Conservation (phyloP, 2,888 invertebrate species). For the Lithophane ornitopus region DNA sequence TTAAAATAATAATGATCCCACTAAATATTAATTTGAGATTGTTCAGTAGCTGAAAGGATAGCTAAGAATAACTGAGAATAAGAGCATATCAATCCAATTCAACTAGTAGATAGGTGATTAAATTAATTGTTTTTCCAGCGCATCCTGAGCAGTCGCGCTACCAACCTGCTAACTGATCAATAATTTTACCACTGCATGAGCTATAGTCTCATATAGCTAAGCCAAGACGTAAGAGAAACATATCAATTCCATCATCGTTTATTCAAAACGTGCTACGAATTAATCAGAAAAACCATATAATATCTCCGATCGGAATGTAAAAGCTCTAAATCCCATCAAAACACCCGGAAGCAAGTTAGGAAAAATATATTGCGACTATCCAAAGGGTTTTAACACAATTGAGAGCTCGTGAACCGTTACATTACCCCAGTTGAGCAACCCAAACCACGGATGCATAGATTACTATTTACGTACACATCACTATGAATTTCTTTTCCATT, state of each 20-base stretch:
- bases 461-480: slow-evolving; percentile 58
- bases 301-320: slow-evolving; percentile 32
- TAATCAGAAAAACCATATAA: slow-evolving; percentile 18
- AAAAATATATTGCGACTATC: slow-evolving; percentile 67
- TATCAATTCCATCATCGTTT: slow-evolving; percentile 2
- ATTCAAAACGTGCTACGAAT: slow-evolving; percentile 20
- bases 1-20: slow-evolving; percentile 25
- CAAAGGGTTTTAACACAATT: slow-evolving; percentile 69
- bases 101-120: background rate
- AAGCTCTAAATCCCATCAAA: slow-evolving; percentile 56
- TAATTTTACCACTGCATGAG: background rate
- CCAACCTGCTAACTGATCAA: background rate
- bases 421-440: slow-evolving; percentile 62
- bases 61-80: background rate
- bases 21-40: slow-evolving; percentile 19
- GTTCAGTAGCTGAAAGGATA: background rate
- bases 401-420: slow-evolving; percentile 61
- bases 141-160: background rate
- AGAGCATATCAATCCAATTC: background rate
- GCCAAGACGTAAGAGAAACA: background rate
- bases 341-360: slow-evolving; percentile 52
- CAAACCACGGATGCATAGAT: slow-evolving; percentile 52
- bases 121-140: background rate
- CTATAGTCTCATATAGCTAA: background rate
- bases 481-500: slow-evolving; percentile 29